These are phyloP conservation scores for Drosophila sp. DNA, from an alignment of 1,140 invertebrate species.

Conservation along the genomic window DNA sequence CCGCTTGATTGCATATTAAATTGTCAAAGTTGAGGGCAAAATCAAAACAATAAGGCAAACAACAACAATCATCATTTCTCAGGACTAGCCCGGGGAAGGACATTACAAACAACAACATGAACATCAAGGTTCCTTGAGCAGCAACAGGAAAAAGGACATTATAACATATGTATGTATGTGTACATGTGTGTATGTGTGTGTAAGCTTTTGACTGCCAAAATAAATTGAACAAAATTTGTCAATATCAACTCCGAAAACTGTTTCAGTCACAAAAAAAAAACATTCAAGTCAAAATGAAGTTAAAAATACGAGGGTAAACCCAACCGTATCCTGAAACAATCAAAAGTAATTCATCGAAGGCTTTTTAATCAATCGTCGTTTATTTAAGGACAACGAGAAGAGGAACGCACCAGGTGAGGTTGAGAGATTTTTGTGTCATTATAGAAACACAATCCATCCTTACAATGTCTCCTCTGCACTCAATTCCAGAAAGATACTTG, in stretches of 20 bases:
- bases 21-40: constrained; percentile 43
- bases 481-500: no score
- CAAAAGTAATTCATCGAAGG: neutral
- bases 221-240: constrained; percentile 33
- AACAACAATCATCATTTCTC: constrained; percentile 31
- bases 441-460: no score
- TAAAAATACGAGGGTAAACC: neutral
- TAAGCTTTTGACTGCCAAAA: constrained; percentile 20
- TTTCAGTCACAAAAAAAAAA: constrained; percentile 3
- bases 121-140: constrained; percentile 17
- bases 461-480: no score
- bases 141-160: neutral
- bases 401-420: neutral
- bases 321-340: neutral
- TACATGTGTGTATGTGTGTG: neutral
- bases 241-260: neutral
- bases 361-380: neutral
- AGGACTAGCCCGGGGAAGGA: constrained; percentile 54
- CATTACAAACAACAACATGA: constrained; percentile 51
- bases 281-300: neutral
- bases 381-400: neutral
- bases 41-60: constrained; percentile 38
- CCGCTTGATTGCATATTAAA: constrained; percentile 76
- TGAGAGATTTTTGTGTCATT: no score
- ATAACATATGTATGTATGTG: constrained; percentile 1